phyloP scores from a whole-genome alignment of 1,140 invertebrate genomes.

The Aricia agestis region DNA sequence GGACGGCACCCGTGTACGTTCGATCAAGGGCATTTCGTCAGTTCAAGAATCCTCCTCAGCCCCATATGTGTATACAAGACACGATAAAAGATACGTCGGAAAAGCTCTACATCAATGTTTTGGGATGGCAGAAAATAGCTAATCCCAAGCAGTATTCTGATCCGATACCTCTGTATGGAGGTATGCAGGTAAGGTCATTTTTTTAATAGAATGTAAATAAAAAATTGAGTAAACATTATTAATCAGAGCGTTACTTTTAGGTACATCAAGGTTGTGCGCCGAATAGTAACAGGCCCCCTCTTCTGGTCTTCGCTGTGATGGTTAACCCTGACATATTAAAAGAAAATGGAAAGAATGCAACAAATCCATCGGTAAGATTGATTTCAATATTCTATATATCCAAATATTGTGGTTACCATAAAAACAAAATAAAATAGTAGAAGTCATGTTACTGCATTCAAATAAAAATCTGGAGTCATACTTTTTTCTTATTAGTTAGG shows the following conservation, averaged over 20 bases:
- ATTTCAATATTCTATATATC: no score
- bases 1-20: conserved; percentile 56
- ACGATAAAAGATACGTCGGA: conserved; percentile 76
- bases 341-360: conserved; percentile 80
- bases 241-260: conserved; percentile 36
- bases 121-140: conserved; percentile 83
- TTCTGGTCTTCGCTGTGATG: conserved; percentile 83
- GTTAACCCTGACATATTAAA: conserved; percentile 82
- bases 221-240: background rate
- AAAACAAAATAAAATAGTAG: no score
- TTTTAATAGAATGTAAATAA: conserved; percentile 16
- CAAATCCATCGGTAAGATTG: conserved; percentile 76
- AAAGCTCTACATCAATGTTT: conserved; percentile 81
- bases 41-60: conserved; percentile 84
- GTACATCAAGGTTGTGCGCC: conserved; percentile 74
- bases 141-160: conserved; percentile 79
- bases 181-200: conserved; percentile 78
- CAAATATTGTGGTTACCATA: no score
- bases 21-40: conserved; percentile 77
- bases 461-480: no score
- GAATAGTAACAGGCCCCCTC: conserved; percentile 77
- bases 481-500: no score
- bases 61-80: conserved; percentile 85
- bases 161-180: conserved; percentile 82
- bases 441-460: no score